Base-by-base conservation (phyloP, 2,888 invertebrate species). In the Melikaiella ostensackeni region DNA sequence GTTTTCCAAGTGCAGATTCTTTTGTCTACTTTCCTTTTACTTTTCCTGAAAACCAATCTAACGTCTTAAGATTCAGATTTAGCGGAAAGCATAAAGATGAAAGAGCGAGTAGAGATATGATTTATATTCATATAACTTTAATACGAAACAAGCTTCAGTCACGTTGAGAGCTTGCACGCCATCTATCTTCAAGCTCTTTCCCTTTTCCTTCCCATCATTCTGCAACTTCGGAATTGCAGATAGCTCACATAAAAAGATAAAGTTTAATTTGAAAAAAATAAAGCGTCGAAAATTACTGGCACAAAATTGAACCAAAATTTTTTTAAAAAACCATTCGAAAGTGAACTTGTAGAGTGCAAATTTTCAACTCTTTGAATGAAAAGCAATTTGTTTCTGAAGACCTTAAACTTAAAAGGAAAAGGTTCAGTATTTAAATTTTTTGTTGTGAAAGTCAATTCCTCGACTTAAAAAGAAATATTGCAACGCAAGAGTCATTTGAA, bases 61-160 rank as follows among this genome's bases (percentile, higher is more conserved):
- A 62, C 19, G n/a, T 33, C 24, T 57, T 35, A 9, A 35, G 11
- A n/a, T 62, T n/a, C 9, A 9, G 2, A 35, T 62, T 62, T 9
- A 33, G n/a, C 13, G 35, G n/a, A n/a, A 62, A 62, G n/a, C 13
- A 16, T n/a, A 62, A 19, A 33, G 9, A 62, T 33, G 62, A 35
- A 62, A 62, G 62, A 30, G 24, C 24, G 19, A 33, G 35, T 33
- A n/a, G 33, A 62, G 62, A 62, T 62, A 30, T 88, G 88, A 89
- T 89, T 89, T 89, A 90, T 89, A 89, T 89, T 89, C 89, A 90
- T 89, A 89, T 89, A 89, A 90, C 83, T 89, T 89, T 89, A 88
- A 89, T 89, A 85, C 88, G 85, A 87, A 85, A 83, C 86, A 85
- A 86, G 85, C 86, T 86, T 84, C 82, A 89, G 89, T 88, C 89